Conservation (phyloP, 2,888 invertebrate genomes). For the Piscicola geometra region DNA sequence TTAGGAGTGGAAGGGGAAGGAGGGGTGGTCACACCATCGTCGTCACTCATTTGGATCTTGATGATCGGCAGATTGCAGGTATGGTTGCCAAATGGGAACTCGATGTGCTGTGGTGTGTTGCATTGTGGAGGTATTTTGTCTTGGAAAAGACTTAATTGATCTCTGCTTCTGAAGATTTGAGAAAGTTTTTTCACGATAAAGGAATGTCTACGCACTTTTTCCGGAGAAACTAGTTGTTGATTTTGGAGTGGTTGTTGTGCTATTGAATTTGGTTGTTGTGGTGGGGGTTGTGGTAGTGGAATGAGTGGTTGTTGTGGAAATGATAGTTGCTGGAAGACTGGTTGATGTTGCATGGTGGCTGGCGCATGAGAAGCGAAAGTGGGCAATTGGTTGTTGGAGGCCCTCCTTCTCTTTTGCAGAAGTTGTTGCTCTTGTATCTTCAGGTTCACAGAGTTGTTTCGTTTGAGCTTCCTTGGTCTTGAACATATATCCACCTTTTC, state of each 20-base stretch:
- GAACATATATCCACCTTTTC: neutral
- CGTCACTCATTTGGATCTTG: neutral
- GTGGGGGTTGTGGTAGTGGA: no score
- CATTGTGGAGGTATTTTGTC: no score
- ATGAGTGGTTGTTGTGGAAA: constrained; percentile 3
- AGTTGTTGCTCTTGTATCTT: constrained; percentile 17
- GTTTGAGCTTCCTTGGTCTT: neutral
- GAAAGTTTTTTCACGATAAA: no score
- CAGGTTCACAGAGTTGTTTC: neutral
- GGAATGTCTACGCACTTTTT: no score
- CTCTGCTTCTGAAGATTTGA: no score
- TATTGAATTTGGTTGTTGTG: neutral
- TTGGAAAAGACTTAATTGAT: no score
- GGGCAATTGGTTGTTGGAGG: neutral
- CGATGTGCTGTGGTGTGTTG: neutral
- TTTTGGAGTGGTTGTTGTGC: neutral
- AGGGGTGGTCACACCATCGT: neutral
- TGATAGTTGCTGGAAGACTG: neutral
- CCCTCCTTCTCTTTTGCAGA: neutral
- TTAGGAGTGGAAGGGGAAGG: neutral
- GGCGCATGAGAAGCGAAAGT: neutral
- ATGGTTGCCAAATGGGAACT: neutral
- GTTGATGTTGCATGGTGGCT: no score
- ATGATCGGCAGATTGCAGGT: neutral
- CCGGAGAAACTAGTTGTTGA: no score